These are phyloP conservation scores for Setophaga kirtlandii DNA, from an alignment of 2,113 vertebrate species.

Conservation along the genomic window DNA sequence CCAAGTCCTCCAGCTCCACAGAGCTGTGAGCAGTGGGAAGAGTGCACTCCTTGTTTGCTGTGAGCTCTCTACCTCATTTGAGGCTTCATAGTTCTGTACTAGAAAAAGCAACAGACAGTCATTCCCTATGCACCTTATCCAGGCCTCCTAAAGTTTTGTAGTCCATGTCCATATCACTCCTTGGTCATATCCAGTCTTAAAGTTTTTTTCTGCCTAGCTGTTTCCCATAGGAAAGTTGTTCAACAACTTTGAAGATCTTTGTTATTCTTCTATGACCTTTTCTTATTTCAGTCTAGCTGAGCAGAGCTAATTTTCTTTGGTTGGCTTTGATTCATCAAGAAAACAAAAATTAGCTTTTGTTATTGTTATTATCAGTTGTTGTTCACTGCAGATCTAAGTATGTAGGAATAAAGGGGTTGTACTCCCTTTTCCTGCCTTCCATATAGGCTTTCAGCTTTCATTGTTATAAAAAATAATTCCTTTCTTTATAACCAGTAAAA, in stretches of 20 bases:
- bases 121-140: not conserved
- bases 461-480: not conserved
- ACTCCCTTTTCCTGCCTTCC: not conserved
- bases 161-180: not conserved
- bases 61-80: not conserved
- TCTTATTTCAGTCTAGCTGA: not conserved
- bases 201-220: not conserved
- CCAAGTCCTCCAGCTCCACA: not conserved
- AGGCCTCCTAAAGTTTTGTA: not conserved
- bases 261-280: conserved; percentile 26
- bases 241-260: conserved; percentile 29
- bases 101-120: not conserved
- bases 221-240: conserved; percentile 51
- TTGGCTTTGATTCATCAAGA: not conserved
- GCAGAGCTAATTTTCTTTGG: conserved; percentile 29
- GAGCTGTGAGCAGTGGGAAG: not conserved
- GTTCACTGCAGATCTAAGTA: conserved; percentile 18
- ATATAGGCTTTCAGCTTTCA: not conserved
- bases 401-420: conserved; percentile 7
- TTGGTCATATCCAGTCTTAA: not conserved
- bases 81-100: not conserved
- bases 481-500: conserved; percentile 11
- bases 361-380: not conserved
- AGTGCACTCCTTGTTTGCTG: conserved; percentile 3
- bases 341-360: conserved; percentile 2